Evolutionary conservation across 2,113 vertebrate species (phyloP).

Genomic region (Proteles cristata): DNA sequence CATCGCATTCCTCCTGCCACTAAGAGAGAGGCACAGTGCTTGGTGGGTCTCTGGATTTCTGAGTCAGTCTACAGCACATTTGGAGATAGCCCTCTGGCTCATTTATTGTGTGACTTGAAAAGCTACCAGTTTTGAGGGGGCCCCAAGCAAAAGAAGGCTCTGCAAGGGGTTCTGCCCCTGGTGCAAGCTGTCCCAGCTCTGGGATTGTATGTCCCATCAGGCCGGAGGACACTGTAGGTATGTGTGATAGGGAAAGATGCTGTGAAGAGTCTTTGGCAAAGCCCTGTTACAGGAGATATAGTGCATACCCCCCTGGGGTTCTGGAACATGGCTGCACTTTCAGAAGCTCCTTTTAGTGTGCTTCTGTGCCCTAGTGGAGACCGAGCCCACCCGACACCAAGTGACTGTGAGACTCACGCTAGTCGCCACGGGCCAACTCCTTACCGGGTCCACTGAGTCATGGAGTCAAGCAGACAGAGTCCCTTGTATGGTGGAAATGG

Average conservation of each 20-base stretch:
- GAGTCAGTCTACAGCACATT: not conserved
- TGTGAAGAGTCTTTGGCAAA: not conserved
- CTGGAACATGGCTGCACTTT: not conserved
- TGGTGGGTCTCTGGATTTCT: not conserved
- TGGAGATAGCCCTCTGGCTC: not conserved
- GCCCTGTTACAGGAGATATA: not conserved
- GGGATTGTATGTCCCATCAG: not conserved
- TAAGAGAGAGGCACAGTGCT: not conserved
- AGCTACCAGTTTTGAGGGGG: not conserved
- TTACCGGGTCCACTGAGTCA: not conserved
- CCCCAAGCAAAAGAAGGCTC: not conserved
- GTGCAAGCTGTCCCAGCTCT: not conserved
- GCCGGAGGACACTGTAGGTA: not conserved
- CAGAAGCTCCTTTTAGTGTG: not conserved
- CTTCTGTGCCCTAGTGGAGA: not conserved
- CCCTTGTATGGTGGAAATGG: not conserved
- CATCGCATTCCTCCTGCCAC: not conserved
- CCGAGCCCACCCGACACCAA: not conserved
- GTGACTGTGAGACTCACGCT: not conserved
- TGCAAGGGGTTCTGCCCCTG: not conserved
- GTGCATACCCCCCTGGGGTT: rapidly evolving
- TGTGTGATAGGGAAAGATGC: not conserved
- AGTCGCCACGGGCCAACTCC: not conserved
- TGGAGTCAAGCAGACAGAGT: not conserved
- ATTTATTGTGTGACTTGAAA: not conserved